A percentile compares a stretch with the other conserved stretches of the same genome.
phyloP scores from a whole-genome alignment of 2,888 invertebrate species.

The Thymelicus lineola region DNA sequence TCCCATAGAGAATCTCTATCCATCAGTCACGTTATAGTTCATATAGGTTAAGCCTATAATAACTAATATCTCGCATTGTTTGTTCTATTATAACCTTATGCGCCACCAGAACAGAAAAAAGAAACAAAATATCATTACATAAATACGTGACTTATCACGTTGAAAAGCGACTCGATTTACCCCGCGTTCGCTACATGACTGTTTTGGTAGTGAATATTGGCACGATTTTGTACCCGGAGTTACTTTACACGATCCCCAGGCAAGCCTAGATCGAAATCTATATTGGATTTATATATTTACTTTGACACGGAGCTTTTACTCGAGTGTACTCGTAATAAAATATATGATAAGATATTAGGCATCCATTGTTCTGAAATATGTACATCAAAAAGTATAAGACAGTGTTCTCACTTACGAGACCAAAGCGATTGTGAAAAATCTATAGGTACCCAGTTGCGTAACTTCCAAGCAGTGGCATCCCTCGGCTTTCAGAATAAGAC shows the following conservation, averaged over 20 bases:
- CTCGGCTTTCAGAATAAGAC: too few species aligned
- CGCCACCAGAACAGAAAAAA: not conserved
- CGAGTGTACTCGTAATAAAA: not conserved
- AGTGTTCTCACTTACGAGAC: too few species aligned
- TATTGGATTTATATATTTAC: constrained; percentile 3
- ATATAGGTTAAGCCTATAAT: too few species aligned
- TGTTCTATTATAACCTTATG: too few species aligned
- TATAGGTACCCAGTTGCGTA: too few species aligned
- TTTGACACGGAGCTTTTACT: not conserved
- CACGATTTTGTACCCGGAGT: not conserved
- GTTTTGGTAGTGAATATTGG: constrained; percentile 3
- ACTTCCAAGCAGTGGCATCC: too few species aligned
- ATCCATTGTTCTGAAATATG: too few species aligned
- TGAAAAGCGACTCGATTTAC: not conserved
- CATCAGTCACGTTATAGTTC: too few species aligned
- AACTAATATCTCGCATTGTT: too few species aligned
- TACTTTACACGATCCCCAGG: not conserved
- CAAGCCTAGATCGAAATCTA: not conserved
- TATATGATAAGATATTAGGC: not conserved
- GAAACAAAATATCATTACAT: not conserved
- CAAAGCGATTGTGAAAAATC: too few species aligned
- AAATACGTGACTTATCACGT: constrained; percentile 18
- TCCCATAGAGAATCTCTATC: too few species aligned
- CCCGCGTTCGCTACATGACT: not conserved
- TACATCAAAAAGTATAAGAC: too few species aligned